Evolutionary conservation across 23 tunicate species (phyloP), one percentile per base, ranked within the genome.

Genomic region (Trididemnum nubilum): DNA sequence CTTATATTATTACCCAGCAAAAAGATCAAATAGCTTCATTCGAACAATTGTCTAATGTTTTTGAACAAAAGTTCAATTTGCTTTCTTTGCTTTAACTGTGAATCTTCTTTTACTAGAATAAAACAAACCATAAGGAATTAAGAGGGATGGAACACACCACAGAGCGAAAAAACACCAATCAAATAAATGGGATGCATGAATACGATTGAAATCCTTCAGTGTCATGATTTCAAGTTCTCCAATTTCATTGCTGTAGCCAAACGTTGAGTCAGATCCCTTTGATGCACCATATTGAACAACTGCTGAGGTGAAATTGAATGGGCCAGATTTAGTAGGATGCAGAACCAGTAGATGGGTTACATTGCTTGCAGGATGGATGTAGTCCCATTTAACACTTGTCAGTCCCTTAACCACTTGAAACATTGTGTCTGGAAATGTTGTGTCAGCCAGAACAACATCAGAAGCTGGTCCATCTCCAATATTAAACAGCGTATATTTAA

Each of bases 121-220:
- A 82, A 86, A 91, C 73, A 96, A 37, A 82, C 84, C 71, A 73
- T 91, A 96, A 1, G 99, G 99, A 60, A 96, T 31, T 49, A 87
- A 36, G 70, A 96, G 81, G 0, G 99, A 96, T 34, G 99, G 99
- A 36, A 87, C 82, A 73, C 89, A 86, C 99, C 96, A 87, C 28
- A 91, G 35, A 2, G 70, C 83, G 80, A 93, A 96, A 61, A 91
- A 84, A 51, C 81, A 85, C 97, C 93, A 96, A 23, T 93, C 99
- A 76, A 87, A 58, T 96, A 87, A 27, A 84, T 93, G 98, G 15
- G 88, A 65, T 0, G 98, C 93, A 80, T 83, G 84, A 49, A 87
- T 25, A 22, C 89, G 77, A 7, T 93, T 88, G 84, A 76, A 93
- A 66, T 93, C 98, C 51, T 93, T 93, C 71, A 77, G 30, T 2